Percentiles rank a stretch among this genome's conserved stretches.
Conservation (phyloP, 2,113 vertebrate species). For the Trichomycterus rosablanca region DNA sequence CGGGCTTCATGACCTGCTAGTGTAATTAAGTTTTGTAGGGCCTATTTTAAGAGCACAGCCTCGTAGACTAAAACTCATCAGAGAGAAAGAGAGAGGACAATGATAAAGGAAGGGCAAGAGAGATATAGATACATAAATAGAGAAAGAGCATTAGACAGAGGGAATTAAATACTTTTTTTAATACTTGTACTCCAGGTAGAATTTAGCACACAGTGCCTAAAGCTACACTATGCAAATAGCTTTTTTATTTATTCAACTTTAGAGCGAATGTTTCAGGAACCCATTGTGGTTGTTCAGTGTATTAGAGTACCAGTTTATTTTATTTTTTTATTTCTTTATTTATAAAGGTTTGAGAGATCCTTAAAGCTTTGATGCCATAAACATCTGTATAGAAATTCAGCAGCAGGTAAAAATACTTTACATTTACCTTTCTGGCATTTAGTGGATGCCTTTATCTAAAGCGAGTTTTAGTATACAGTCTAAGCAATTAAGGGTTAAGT, state of each 20-base stretch:
- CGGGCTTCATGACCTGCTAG: constrained; percentile 28
- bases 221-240: constrained; percentile 41
- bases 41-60: constrained; percentile 35
- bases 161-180: neutral
- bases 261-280: constrained; percentile 25
- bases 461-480: too few species aligned
- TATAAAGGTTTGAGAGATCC: too few species aligned
- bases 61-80: constrained; percentile 27
- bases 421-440: too few species aligned
- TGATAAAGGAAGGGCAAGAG: neutral
- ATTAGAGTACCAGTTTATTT: constrained; percentile 16
- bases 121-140: neutral
- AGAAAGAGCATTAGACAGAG: neutral
- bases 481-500: too few species aligned
- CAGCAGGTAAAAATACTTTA: too few species aligned
- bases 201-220: constrained; percentile 19
- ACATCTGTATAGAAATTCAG: constrained; percentile 7
- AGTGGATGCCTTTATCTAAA: too few species aligned
- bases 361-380: too few species aligned
- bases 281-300: constrained; percentile 6
- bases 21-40: constrained; percentile 43
- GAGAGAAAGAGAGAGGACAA: constrained; percentile 1
- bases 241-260: constrained; percentile 53
- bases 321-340: too few species aligned
- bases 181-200: constrained; percentile 1